A percentile compares a stretch with the other conserved stretches of the same genome.
Evolutionary conservation across 2,113 vertebrate species (phyloP).

Genomic region (Crotalus tigris): DNA sequence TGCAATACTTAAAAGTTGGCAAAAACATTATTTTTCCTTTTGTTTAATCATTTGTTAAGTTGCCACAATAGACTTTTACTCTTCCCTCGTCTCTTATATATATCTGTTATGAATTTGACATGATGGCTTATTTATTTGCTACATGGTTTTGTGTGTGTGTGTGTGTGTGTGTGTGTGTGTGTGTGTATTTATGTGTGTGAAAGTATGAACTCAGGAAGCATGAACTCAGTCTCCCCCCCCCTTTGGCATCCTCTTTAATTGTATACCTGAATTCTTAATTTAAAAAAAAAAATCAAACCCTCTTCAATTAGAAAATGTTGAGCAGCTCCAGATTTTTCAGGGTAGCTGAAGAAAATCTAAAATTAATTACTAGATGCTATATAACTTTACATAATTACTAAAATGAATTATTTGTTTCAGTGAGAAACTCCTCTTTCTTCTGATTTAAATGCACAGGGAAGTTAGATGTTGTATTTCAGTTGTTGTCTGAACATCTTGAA

Average conservation of each 20-base stretch:
- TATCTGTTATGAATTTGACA: constrained; percentile 50
- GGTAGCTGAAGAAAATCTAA: constrained; percentile 76
- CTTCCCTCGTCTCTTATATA: background rate
- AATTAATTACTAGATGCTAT: constrained; percentile 79
- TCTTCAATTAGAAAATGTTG: constrained; percentile 42
- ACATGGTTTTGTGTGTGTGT: too few relatives aligned
- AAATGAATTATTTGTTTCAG: constrained; percentile 70
- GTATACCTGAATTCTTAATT: constrained; percentile 72
- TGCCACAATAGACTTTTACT: constrained; percentile 36
- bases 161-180: too few relatives aligned
- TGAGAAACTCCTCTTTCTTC: constrained; percentile 61
- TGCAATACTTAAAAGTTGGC: background rate
- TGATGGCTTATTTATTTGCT: constrained; percentile 48
- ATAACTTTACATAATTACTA: constrained; percentile 72
- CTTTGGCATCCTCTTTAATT: constrained; percentile 47
- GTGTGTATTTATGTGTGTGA: background rate
- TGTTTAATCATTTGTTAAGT: background rate
- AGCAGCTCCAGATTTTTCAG: constrained; percentile 62
- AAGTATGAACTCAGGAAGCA: constrained; percentile 47
- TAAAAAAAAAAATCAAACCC: constrained; percentile 53
- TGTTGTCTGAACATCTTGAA: constrained; percentile 51
- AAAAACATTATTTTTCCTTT: constrained; percentile 15
- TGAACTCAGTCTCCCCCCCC: constrained; percentile 62
- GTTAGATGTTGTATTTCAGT: constrained; percentile 57
- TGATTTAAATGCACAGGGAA: constrained; percentile 46